Conservation (phyloP, 2,113 vertebrate species). For the Nycticryphes semicollaris region DNA sequence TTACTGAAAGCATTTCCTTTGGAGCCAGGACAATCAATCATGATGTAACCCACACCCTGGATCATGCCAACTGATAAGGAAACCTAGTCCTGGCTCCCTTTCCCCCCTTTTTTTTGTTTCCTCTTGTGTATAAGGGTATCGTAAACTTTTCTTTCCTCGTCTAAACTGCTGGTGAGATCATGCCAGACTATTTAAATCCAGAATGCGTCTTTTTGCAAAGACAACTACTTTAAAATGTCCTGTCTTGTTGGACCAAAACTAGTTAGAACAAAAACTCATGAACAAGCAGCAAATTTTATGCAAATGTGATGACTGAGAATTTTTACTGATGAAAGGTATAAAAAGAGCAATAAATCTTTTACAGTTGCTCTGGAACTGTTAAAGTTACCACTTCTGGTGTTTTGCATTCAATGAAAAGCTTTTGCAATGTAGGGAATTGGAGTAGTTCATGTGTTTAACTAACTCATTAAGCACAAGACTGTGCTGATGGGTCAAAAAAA, state of each 20-base stretch:
- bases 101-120: neutral
- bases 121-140: neutral
- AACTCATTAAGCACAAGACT: neutral
- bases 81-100: neutral
- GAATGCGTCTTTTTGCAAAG: neutral
- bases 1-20: neutral
- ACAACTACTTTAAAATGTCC: neutral
- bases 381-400: neutral
- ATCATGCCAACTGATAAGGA: neutral
- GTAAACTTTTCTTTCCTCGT: neutral
- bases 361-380: neutral
- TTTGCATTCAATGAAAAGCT: neutral
- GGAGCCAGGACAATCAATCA: neutral
- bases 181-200: neutral
- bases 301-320: neutral
- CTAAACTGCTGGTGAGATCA: neutral
- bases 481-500: neutral
- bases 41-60: neutral
- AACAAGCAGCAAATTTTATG: neutral
- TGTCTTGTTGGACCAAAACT: neutral
- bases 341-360: neutral
- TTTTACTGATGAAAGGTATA: neutral
- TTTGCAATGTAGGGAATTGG: neutral
- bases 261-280: neutral
- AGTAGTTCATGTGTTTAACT: neutral